These are phyloP conservation scores for Ascidia mentula DNA, from an alignment of 23 tunicate species.

Conservation along the genomic window DNA sequence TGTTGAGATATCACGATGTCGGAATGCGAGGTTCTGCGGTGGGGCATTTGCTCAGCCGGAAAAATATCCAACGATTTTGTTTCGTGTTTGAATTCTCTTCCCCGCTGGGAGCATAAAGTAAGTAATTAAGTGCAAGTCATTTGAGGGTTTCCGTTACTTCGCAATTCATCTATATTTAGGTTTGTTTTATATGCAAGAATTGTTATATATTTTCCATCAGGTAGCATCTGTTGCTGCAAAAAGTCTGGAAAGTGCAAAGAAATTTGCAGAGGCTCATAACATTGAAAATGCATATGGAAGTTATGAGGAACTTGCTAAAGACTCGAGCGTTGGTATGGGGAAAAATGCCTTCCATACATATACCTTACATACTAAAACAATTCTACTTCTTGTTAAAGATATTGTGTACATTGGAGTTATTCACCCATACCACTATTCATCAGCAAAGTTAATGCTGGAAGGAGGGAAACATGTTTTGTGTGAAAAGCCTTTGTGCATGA, in stretches of 20 bases:
- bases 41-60: conserved; percentile 95
- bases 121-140: too few relatives aligned
- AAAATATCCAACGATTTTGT: conserved; percentile 83
- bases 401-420: conserved; percentile 72
- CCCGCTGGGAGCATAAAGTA: conserved; percentile 58
- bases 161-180: too few relatives aligned
- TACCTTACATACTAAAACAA: too few relatives aligned
- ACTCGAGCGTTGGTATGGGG: conserved; percentile 33
- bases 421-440: conserved; percentile 41
- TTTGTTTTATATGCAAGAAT: too few relatives aligned
- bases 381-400: too few relatives aligned
- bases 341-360: too few relatives aligned
- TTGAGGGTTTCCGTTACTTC: not conserved
- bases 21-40: conserved; percentile 20
- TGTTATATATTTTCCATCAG: too few relatives aligned
- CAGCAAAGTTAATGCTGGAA: conserved; percentile 60
- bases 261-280: conserved; percentile 26
- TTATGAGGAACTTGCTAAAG: conserved; percentile 59
- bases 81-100: conserved; percentile 26
- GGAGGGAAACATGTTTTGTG: conserved; percentile 87
- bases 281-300: conserved; percentile 47
- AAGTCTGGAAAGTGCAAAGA: conserved; percentile 38
- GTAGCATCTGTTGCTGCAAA: conserved; percentile 66
- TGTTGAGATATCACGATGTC: too few relatives aligned
- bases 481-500: conserved; percentile 82